Base-by-base conservation (phyloP, 2,888 invertebrate species). In the Trachelus tabidus region DNA sequence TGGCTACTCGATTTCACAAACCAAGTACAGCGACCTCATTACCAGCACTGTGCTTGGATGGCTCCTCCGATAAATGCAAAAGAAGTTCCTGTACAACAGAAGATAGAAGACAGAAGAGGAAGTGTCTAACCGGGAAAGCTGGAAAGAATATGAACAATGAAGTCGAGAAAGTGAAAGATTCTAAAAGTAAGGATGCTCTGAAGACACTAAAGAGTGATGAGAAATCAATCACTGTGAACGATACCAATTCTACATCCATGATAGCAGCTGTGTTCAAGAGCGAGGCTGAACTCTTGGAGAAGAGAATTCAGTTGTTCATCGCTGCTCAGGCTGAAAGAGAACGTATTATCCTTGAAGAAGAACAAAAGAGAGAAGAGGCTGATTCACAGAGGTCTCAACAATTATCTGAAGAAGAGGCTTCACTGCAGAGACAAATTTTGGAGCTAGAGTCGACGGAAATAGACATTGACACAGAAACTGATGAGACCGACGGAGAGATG, bases 11-110 rank as follows among this genome's bases (percentile, higher is more conserved):
- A 80, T 97, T 96, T 87, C 94, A 96, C 87, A 96, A 96, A 88
- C 96, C 97, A 0, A 96, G 96, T 2, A 96, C 96, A 0, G 97
- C 97, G 1, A 95, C 96, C 0, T 97, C 97, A 82, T 90, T 97
- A 76, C 97, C 97, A 1, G 96, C 96, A 0, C 90, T 97, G 73
- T 95, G 89, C 34, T 86, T 90, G 76, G 86, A 89, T 75, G 87
- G 85, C 77, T 87, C 87, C 2, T 79, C 82, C 40, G 91, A 89
- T 68, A 89, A 83, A 76, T 86, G 77, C 11, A 90, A 90, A 75
- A 90, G 88, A n/a, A 85, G 79, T 34, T 56, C 56, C 56, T 88
- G 86, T 68, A 82, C 86, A 11, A 88, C 88, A 4, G 85, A 89
- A 0, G 89, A 89, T 34, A 83, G 86, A 11, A 83, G 84, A 69